A percentile compares a stretch with the other conserved stretches of the same genome.
These are phyloP conservation scores for Cololabis saira DNA, from an alignment of 2,113 vertebrate species.

Conservation along the genomic window DNA sequence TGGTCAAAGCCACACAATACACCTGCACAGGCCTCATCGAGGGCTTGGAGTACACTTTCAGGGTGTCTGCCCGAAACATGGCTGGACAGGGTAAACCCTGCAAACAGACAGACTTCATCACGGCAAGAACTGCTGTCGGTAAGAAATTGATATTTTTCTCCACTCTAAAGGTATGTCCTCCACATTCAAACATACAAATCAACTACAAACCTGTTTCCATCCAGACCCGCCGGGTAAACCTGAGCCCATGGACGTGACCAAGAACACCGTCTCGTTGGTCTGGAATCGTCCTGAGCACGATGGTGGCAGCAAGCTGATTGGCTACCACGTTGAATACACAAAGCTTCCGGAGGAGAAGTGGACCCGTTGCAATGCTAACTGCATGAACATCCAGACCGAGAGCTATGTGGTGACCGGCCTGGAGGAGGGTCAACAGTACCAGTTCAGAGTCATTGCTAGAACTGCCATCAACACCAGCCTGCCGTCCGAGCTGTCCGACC, in stretches of 20 bases:
- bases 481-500: conserved; percentile 95
- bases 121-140: conserved; percentile 93
- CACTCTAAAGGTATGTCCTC: too few relatives aligned
- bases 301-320: conserved; percentile 95
- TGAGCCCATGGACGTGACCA: conserved; percentile 94
- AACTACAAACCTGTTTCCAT: conserved; percentile 12
- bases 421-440: conserved; percentile 92
- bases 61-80: conserved; percentile 92
- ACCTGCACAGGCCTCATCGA: conserved; percentile 91
- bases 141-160: conserved; percentile 17
- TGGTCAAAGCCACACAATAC: conserved; percentile 91
- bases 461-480: conserved; percentile 90
- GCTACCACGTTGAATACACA: conserved; percentile 92
- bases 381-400: conserved; percentile 91
- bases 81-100: conserved; percentile 96
- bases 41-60: conserved; percentile 95
- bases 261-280: conserved; percentile 88
- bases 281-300: conserved; percentile 95
- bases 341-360: conserved; percentile 94
- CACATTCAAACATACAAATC: background rate
- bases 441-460: conserved; percentile 95
- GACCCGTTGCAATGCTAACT: conserved; percentile 90
- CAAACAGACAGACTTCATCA: conserved; percentile 94
- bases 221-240: conserved; percentile 97
- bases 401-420: conserved; percentile 90